These are phyloP conservation scores for Actenoides lindsayi DNA, from an alignment of 2,113 vertebrate genomes.

Conservation along the genomic window DNA sequence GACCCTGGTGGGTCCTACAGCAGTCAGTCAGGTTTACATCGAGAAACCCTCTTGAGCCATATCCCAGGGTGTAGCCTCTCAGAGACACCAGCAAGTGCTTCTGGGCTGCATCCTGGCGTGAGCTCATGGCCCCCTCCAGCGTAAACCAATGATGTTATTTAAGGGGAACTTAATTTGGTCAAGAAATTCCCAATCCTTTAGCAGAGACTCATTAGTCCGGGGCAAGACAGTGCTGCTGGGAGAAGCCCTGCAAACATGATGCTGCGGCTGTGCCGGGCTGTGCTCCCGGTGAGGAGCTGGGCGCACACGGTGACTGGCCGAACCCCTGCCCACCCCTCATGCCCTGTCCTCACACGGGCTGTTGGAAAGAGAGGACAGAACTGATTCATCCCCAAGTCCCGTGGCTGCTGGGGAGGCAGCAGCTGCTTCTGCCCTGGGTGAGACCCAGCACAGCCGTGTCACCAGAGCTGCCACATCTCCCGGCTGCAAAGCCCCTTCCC, in stretches of 20 bases:
- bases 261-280: accelerated
- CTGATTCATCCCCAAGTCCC: background rate
- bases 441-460: background rate
- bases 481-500: background rate
- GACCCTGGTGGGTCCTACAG: accelerated
- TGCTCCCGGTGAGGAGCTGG: accelerated
- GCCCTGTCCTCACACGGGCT: accelerated
- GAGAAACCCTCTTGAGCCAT: background rate
- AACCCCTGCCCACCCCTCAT: too few species aligned
- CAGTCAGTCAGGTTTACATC: accelerated
- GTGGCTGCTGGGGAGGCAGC: background rate
- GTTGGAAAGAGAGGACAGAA: background rate
- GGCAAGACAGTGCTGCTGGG: accelerated
- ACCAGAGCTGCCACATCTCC: background rate
- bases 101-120: accelerated
- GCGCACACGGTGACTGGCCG: accelerated
- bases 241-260: accelerated
- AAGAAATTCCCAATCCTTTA: background rate
- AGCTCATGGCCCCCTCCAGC: too few species aligned
- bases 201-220: background rate
- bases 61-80: accelerated
- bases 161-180: background rate
- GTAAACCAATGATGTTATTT: background rate
- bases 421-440: background rate
- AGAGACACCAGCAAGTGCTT: background rate